These are phyloP conservation scores for Heterodera schachtii DNA, from an alignment of 1,140 invertebrate genomes.

Conservation along the genomic window DNA sequence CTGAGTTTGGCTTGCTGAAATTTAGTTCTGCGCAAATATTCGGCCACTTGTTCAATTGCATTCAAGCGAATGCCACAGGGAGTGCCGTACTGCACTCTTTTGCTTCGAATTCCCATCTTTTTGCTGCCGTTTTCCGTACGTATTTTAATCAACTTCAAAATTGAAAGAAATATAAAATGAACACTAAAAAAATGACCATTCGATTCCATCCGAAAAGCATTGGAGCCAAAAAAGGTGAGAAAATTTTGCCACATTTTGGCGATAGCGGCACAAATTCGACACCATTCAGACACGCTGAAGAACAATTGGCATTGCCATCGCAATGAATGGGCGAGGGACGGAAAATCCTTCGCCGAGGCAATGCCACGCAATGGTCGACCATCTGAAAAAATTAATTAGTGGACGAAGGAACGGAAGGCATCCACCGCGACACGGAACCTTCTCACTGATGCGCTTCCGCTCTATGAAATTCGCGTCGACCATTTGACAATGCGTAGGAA, in stretches of 20 bases:
- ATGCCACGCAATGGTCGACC: neutral
- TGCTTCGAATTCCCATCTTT: slow-evolving; percentile 2
- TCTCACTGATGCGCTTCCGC: neutral
- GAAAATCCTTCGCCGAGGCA: neutral
- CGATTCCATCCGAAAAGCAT: slow-evolving; percentile 28
- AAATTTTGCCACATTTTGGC: neutral
- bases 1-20: slow-evolving; percentile 23
- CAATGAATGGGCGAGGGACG: neutral
- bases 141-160: slow-evolving; percentile 1
- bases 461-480: neutral
- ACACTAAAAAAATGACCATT: slow-evolving; percentile 19
- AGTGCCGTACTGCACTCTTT: slow-evolving; percentile 32
- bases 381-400: neutral
- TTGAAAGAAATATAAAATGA: neutral
- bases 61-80: slow-evolving; percentile 35
- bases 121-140: slow-evolving; percentile 1
- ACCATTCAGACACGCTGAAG: slow-evolving; percentile 12
- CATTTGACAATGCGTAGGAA: neutral
- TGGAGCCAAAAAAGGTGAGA: slow-evolving; percentile 33
- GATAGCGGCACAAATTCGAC: slow-evolving; percentile 11
- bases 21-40: slow-evolving; percentile 29
- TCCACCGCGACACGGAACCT: neutral
- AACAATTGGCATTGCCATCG: slow-evolving; percentile 4
- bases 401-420: neutral
- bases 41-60: slow-evolving; percentile 31